Evolutionary conservation across 2,113 vertebrate species (phyloP), one percentile per base, ranked within the genome.

Genomic region (Chaenocephalus aceratus): DNA sequence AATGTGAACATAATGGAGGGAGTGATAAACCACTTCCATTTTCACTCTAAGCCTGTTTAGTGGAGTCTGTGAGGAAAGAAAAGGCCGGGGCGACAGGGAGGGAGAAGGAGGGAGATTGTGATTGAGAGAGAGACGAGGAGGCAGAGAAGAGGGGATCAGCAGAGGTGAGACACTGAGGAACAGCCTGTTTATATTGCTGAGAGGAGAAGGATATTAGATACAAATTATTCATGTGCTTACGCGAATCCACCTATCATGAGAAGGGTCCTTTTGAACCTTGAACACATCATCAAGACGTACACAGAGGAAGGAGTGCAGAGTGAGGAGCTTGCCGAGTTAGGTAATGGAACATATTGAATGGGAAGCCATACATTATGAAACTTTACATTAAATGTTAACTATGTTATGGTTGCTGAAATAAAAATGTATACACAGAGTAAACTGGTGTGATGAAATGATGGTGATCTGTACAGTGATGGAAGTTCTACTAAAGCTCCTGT

Each of bases 211-310:
- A 89, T 92, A 92, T 91, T 88, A 92, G 82, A 88, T 81, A 91
- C 82, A 93, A 92, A 93, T 92, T 92, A 92, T 93, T 93, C 75
- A 92, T 92, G 89, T 4, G 83, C 79, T 86, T 80, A 81, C 54
- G 74, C 83, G 83, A 46, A 45, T 80, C n/a, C 46, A 11, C 64
- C 16, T 86, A 88, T 88, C 84, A 61, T 26, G 77, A 90, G 79
- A 70, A 83, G 64, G 53, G 58, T 74, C 66, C 78, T 59, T 86
- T 86, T 89, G 82, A 86, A 79, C 80, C 79, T 78, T 15, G 14
- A 87, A 87, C 79, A 90, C 73, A 85, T 85, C 65, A 72, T 61
- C 52, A 58, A 65, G 74, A 65, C 52, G 21, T 21, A 21, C 54
- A 80, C 48, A 49, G 46, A 65, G 10, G 6, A 69, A 63, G 4